These are phyloP conservation scores for Pseudomugil gertrudae DNA, from an alignment of 2,797 vertebrate genomes.

Conservation along the genomic window DNA sequence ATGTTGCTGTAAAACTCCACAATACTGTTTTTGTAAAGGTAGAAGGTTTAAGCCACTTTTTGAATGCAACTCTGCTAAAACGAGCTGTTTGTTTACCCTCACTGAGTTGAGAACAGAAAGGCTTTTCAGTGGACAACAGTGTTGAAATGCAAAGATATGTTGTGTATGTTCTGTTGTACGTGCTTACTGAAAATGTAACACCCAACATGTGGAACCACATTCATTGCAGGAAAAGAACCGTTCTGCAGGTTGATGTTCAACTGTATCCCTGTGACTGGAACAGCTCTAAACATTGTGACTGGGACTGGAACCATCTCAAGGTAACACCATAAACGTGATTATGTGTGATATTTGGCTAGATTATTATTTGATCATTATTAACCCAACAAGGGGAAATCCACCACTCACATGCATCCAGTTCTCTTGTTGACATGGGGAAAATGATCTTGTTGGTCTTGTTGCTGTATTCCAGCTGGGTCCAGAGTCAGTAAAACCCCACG, in stretches of 20 bases:
- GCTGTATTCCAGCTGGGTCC: neutral
- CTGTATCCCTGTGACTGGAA: no score
- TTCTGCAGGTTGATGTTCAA: neutral
- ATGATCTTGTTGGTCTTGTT: neutral
- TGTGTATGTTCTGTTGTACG: no score
- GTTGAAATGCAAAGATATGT: no score
- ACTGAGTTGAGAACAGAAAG: neutral
- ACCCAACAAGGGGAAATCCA: neutral
- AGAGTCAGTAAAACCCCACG: neutral
- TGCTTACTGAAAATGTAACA: neutral
- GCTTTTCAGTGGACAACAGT: neutral
- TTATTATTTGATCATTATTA: neutral
- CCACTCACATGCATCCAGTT: neutral
- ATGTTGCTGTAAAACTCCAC: no score
- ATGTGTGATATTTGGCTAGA: neutral
- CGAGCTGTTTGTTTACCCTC: neutral
- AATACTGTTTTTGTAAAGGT: neutral
- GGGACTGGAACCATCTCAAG: neutral
- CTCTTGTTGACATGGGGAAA: neutral
- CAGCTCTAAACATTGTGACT: no score
- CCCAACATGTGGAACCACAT: neutral
- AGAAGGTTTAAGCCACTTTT: neutral
- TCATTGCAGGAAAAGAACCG: neutral
- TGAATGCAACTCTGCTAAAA: neutral
- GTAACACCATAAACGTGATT: neutral